Conservation (phyloP, 2,797 vertebrate species). For the Nyctibius grandis region DNA sequence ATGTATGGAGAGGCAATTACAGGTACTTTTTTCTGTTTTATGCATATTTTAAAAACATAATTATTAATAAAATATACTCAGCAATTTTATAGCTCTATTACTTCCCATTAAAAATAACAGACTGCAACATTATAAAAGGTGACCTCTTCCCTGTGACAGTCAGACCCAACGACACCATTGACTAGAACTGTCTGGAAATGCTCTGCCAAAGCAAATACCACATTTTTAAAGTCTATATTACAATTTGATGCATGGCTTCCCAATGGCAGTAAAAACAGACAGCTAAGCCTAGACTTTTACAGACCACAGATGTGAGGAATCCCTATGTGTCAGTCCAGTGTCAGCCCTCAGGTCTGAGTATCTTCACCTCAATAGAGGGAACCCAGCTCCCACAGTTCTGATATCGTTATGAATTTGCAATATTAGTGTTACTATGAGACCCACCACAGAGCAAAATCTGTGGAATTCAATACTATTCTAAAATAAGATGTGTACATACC, state of each 20-base stretch:
- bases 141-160: not conserved
- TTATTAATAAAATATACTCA: not conserved
- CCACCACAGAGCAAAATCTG: not conserved
- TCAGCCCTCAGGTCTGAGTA: not conserved
- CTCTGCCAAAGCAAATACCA: not conserved
- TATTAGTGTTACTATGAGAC: not conserved
- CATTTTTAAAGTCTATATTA: not conserved
- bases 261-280: not conserved
- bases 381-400: not conserved
- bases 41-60: not conserved
- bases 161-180: not conserved
- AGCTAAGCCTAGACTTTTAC: not conserved
- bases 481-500: not conserved
- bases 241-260: not conserved
- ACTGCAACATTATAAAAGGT: not conserved
- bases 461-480: too few species aligned
- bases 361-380: not conserved
- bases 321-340: not conserved
- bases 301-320: not conserved
- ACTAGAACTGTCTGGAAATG: not conserved
- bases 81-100: not conserved
- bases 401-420: not conserved
- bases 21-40: not conserved
- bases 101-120: not conserved
- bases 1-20: not conserved